Conservation (phyloP, 2,888 invertebrate genomes). For the Campoplex capitator region DNA sequence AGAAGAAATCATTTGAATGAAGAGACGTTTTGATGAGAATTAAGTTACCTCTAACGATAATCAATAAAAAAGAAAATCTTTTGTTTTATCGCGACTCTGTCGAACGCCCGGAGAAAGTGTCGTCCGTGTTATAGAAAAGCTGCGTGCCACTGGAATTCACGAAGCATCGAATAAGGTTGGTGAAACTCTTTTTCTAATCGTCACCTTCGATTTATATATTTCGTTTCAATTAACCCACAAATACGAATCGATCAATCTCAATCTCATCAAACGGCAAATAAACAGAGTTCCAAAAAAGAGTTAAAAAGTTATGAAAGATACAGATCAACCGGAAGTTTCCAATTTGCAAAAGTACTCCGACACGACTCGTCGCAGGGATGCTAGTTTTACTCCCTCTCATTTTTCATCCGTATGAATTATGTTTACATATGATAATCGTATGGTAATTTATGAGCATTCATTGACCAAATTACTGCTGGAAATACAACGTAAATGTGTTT, state of each 20-base stretch:
- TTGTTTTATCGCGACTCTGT: conserved; percentile 43
- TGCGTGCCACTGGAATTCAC: conserved; percentile 70
- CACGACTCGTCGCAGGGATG: background rate
- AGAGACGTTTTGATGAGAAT: background rate
- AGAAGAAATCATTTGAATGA: background rate
- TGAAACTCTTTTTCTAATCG: conserved; percentile 74
- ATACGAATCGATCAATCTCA: background rate
- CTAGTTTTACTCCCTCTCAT: background rate
- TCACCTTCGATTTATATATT: conserved; percentile 33
- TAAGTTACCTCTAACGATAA: background rate
- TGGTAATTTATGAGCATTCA: conserved; percentile 8
- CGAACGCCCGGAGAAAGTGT: conserved; percentile 73
- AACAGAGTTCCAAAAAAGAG: background rate
- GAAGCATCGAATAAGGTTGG: conserved; percentile 78
- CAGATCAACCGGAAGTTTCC: background rate
- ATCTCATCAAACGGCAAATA: background rate
- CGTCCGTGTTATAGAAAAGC: conserved; percentile 68
- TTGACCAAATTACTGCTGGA: background rate
- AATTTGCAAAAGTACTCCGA: background rate
- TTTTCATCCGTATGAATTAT: background rate
- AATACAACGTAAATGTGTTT: background rate
- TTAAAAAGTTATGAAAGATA: background rate
- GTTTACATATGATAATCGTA: background rate
- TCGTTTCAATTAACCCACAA: background rate
- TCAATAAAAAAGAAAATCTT: conserved; percentile 29